Percentiles rank a stretch among this genome's conserved stretches.
phyloP scores from a whole-genome alignment of 2,113 vertebrate species.

The Eubucco bourcierii region DNA sequence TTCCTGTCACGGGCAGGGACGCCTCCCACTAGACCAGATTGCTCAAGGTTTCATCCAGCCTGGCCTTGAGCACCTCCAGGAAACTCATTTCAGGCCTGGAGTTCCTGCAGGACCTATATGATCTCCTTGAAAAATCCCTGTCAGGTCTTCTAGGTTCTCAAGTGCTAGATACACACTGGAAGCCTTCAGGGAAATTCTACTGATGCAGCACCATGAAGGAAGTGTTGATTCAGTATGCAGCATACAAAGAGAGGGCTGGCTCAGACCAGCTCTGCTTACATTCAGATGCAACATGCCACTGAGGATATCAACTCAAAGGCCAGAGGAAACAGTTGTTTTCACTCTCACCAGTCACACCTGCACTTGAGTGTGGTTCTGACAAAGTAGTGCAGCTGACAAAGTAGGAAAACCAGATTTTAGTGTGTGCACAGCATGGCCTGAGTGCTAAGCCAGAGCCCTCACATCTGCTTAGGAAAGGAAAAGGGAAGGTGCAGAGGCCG shows the following conservation, averaged over 20 bases:
- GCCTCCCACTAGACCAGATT: too few relatives aligned
- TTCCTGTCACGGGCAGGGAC: too few relatives aligned
- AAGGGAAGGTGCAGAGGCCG: background rate
- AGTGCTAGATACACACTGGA: background rate
- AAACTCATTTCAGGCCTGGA: background rate
- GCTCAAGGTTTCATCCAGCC: too few relatives aligned
- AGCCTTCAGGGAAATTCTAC: background rate
- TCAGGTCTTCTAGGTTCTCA: background rate
- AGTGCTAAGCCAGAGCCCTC: background rate
- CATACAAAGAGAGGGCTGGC: background rate
- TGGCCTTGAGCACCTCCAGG: too few relatives aligned
- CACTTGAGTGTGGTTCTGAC: fast-evolving
- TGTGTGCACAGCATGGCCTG: fast-evolving
- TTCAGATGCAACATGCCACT: too few relatives aligned
- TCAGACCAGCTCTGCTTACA: background rate
- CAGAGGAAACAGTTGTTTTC: background rate
- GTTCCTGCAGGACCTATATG: background rate
- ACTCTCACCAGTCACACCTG: fast-evolving
- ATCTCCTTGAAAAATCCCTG: background rate
- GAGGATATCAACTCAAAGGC: background rate
- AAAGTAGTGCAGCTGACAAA: background rate
- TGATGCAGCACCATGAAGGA: background rate
- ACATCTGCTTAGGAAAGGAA: background rate
- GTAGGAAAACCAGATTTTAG: background rate
- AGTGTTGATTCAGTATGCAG: background rate